Base-by-base conservation (phyloP, 2,797 vertebrate genomes). In the Phoxinus dragarum region DNA sequence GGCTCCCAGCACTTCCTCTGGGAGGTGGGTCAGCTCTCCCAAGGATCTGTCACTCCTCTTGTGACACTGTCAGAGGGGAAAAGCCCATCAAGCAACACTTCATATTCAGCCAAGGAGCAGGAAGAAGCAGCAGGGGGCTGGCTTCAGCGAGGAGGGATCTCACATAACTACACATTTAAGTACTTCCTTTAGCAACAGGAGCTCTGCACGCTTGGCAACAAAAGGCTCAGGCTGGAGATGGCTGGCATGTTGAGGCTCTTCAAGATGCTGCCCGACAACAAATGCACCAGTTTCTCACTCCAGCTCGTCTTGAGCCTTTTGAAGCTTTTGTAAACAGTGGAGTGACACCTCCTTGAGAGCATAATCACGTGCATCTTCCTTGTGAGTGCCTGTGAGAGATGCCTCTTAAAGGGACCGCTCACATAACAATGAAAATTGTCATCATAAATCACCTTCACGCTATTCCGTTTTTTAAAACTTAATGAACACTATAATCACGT, bases 141-240 rank as follows among this genome's bases (percentile, higher is more conserved):
- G 79, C 80, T 89, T 85, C 74, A 86, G 86, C 27, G 42, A 88
- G 80, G 67, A 88, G 79, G 79, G 86, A 84, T 90, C 81, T 83
- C 87, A 88, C 86, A 86, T 76, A 87, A 90, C 86, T 87, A 86
- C 86, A 88, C 82, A 79, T 88, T 88, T 89, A 89, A 90, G 86
- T 90, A 85, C 86, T 88, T 90, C 87, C 88, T 89, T 90, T 69
- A 86, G 78, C 81, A 82, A 90, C 84, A 86, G 73, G 73, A 82
- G 72, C 40, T 79, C 72, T 47, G 66, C 59, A 76, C 75, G 71
- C 86, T 90, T 86, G 81, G 86, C 88, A 90, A 88, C 86, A 87
- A 88, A 86, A 85, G 81, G 78, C 80, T 83, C 74, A 80, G 84
- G 40, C 81, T 81, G 81, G 61, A 82, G 80, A 86, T 67, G 75